These are phyloP conservation scores for Ganaspis brasiliensis DNA, from an alignment of 2,888 invertebrate genomes.

Conservation along the genomic window DNA sequence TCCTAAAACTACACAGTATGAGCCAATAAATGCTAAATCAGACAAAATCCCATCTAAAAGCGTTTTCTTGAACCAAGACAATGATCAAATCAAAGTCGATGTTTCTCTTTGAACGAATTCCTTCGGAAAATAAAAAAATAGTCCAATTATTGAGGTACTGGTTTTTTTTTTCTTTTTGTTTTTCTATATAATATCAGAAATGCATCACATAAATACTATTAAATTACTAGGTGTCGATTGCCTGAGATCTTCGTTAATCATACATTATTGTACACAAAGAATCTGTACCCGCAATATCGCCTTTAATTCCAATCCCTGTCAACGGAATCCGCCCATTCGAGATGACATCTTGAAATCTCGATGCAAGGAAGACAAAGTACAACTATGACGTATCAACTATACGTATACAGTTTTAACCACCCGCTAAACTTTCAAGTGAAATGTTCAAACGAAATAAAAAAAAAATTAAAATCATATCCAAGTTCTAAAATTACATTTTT, in stretches of 20 bases:
- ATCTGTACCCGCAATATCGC: slow-evolving; percentile 14
- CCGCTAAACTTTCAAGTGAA: neutral
- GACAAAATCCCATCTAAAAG: neutral
- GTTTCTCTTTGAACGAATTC: slow-evolving; percentile 28
- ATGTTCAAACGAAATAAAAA: neutral
- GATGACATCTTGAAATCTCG: slow-evolving; percentile 17
- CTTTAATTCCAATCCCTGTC: neutral
- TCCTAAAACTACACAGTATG: slow-evolving; percentile 20
- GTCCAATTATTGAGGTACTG: slow-evolving; percentile 5
- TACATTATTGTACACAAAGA: slow-evolving; percentile 26
- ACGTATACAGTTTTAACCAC: slow-evolving; percentile 13
- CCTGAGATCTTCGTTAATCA: slow-evolving; percentile 49
- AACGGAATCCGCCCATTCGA: slow-evolving; percentile 6
- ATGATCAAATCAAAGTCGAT: slow-evolving; percentile 7
- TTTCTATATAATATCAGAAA: slow-evolving; percentile 41
- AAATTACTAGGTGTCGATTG: slow-evolving; percentile 51
- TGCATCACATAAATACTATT: slow-evolving; percentile 61
- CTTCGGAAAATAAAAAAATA: neutral
- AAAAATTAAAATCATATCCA: slow-evolving; percentile 18
- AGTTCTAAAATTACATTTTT: too few species aligned
- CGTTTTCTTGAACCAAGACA: neutral
- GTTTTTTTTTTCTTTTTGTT: neutral
- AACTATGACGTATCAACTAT: neutral
- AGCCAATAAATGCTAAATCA: slow-evolving; percentile 25
- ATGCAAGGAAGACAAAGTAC: slow-evolving; percentile 37